These are phyloP conservation scores for Microhierax caerulescens DNA, from an alignment of 2,797 vertebrate species.

Conservation along the genomic window DNA sequence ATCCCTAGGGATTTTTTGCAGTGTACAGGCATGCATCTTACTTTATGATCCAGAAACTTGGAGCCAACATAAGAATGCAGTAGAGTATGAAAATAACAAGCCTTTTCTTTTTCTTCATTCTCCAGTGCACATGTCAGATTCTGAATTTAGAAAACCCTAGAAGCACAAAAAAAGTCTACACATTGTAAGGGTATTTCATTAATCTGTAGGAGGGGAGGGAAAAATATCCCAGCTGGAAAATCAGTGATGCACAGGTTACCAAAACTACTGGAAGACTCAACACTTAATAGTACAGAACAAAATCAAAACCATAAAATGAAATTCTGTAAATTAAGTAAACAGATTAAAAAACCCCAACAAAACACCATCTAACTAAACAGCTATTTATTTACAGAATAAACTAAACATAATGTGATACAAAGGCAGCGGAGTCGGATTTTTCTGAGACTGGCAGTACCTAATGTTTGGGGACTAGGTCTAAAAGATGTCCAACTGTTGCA, in stretches of 20 bases:
- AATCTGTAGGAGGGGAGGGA: neutral
- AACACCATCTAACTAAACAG: neutral
- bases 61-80: slow-evolving; percentile 64
- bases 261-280: neutral
- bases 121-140: slow-evolving; percentile 62
- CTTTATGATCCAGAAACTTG: slow-evolving; percentile 44
- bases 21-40: neutral
- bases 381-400: neutral
- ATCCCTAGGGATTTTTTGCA: neutral
- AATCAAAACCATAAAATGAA: neutral
- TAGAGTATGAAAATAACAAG: slow-evolving; percentile 80
- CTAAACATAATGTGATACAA: neutral
- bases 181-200: neutral
- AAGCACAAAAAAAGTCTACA: neutral
- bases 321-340: neutral
- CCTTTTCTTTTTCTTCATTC: slow-evolving; percentile 57
- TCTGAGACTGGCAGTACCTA: neutral
- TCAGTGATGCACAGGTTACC: neutral
- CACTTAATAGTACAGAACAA: neutral
- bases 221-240: neutral
- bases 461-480: neutral
- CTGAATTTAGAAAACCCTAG: slow-evolving; percentile 45
- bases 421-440: neutral
- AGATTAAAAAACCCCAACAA: accelerated
- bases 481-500: neutral